Evolutionary conservation across 1,140 invertebrate species (phyloP), one percentile per base, ranked within the genome.

Genomic region (Chlorops oryzae): DNA sequence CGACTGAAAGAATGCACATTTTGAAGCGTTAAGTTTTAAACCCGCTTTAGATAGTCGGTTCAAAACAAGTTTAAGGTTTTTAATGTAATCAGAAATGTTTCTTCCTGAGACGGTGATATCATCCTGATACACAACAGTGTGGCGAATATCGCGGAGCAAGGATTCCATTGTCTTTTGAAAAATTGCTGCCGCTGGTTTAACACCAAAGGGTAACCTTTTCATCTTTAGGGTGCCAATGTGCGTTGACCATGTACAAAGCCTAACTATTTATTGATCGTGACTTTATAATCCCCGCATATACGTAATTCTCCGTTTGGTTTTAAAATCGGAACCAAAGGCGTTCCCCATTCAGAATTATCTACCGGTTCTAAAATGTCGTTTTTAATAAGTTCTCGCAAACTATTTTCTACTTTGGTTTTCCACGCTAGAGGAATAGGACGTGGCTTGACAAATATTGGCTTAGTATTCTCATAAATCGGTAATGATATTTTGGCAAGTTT

Each of bases 241-340:
- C 9, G 59, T 62, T 22, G 20, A 56, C 25, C 51, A 51, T 9
- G 61, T 49, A 2, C 59, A 62, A 40, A 40, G 57, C 13, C 51
- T 25, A 73, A 39, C 13, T 51, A 52, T 39, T 53, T 61, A 50
- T 74, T 73, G 9, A 76, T 40, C 5, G 70, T 73, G 2, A 35
- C 24, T 6, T 7, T 70, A 56, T 73, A 78, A 59, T 79, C 75
- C 3, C 59, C 66, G 55, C 74, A 75, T 46, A 54, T 52, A 58
- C 47, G 47, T 57, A 51, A 42, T 52, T 52, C 54, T 39, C 48
- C 63, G 28, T 51, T 24, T 20, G 25, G 47, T 47, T 60, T 63
- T 13, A 60, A 13, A 13, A 59, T 50, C 9, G 60, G 57, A 0
- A 64, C 59, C 10, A 67, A 25, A 23, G 62, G 64, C 12, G 59